Percentiles rank a stretch among this genome's conserved stretches.
These are phyloP conservation scores for Drosophila vallismaia DNA, from an alignment of 2,888 invertebrate species.

Conservation along the genomic window DNA sequence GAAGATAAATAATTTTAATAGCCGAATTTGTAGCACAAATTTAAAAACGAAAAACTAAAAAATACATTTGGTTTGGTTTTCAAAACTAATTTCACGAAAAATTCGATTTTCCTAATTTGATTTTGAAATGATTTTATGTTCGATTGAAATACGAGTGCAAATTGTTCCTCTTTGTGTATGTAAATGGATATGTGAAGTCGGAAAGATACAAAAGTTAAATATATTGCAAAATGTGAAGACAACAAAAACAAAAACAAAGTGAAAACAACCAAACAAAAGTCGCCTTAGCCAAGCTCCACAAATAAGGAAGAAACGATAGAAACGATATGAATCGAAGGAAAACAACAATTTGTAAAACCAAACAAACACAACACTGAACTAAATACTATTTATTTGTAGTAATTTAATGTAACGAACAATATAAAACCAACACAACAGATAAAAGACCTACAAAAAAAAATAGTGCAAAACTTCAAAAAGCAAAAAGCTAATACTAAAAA, in stretches of 20 bases:
- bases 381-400: constrained; percentile 64
- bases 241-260: constrained; percentile 46
- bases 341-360: constrained; percentile 63
- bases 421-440: constrained; percentile 39
- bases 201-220: constrained; percentile 49
- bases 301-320: constrained; percentile 57
- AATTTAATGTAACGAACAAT: constrained; percentile 51
- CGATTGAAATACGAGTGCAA: constrained; percentile 48
- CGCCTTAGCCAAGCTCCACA: constrained; percentile 78
- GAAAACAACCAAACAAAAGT: constrained; percentile 77
- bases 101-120: constrained; percentile 4
- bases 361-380: constrained; percentile 42
- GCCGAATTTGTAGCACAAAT: constrained; percentile 79
- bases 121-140: constrained; percentile 36
- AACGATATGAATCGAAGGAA: constrained; percentile 52
- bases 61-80: constrained; percentile 10
- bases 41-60: constrained; percentile 58
- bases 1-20: constrained; percentile 77
- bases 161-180: constrained; percentile 56
- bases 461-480: constrained; percentile 71
- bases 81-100: constrained; percentile 22
- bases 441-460: constrained; percentile 60
- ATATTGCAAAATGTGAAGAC: constrained; percentile 50
- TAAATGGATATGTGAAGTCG: constrained; percentile 48
- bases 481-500: constrained; percentile 47